phyloP scores from a whole-genome alignment of 2,888 invertebrate genomes.

The Epistrophella euchroma region DNA sequence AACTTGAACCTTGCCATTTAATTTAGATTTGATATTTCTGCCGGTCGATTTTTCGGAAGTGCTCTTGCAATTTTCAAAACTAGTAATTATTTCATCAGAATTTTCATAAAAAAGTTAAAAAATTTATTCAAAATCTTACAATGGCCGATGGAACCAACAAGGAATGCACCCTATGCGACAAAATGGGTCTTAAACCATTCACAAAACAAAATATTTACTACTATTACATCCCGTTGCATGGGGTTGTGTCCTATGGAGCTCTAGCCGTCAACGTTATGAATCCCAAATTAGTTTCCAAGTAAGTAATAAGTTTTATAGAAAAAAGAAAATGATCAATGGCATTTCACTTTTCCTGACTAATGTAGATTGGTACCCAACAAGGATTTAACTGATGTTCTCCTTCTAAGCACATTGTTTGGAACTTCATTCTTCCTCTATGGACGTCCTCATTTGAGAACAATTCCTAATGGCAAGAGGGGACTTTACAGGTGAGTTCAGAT shows the following conservation, averaged over 20 bases:
- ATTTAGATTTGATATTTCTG: conserved; percentile 57
- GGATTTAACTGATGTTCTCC: conserved; percentile 92
- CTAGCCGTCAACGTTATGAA: conserved; percentile 94
- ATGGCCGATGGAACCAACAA: conserved; percentile 79
- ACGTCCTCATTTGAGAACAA: conserved; percentile 89
- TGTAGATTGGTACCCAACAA: conserved; percentile 88
- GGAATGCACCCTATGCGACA: conserved; percentile 81
- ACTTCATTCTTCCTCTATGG: conserved; percentile 93
- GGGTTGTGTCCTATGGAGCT: conserved; percentile 90
- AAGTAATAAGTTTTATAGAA: conserved; percentile 69
- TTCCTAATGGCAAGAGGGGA: conserved; percentile 86
- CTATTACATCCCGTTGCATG: conserved; percentile 91
- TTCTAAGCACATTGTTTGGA: conserved; percentile 92
- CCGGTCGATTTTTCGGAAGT: conserved; percentile 55
- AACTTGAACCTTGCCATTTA: conserved; percentile 19
- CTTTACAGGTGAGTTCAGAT: conserved; percentile 86
- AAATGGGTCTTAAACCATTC: conserved; percentile 86
- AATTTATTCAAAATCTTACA: conserved; percentile 50
- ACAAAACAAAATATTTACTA: conserved; percentile 89
- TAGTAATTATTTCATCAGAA: conserved; percentile 54
- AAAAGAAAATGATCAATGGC: not conserved
- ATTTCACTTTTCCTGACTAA: not conserved
- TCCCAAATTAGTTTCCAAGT: conserved; percentile 90
- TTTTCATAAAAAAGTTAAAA: not conserved
- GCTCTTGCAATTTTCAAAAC: conserved; percentile 46